A percentile compares a stretch with the other conserved stretches of the same genome.
Evolutionary conservation across 2,113 vertebrate genomes (phyloP).

Genomic region (Desmodus rotundus): DNA sequence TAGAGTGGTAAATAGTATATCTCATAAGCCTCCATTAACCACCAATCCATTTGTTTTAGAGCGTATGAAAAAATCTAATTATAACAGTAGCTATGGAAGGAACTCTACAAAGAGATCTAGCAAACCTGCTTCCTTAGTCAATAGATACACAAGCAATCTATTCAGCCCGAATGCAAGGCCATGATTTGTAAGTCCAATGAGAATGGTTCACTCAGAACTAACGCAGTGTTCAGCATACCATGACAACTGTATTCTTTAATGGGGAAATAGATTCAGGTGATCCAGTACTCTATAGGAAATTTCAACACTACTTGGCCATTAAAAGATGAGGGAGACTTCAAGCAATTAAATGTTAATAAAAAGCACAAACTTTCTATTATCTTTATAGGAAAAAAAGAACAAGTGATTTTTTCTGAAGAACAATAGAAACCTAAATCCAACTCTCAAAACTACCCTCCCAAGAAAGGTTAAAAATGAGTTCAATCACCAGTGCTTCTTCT

Average conservation of each 20-base stretch:
- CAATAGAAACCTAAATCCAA: background rate
- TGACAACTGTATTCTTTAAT: background rate
- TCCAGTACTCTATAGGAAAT: background rate
- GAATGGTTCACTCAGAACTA: background rate
- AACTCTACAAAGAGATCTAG: constrained; percentile 11
- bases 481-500: background rate
- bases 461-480: background rate
- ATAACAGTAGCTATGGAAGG: background rate
- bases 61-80: background rate
- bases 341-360: background rate
- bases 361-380: background rate
- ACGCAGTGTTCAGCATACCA: background rate
- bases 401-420: background rate
- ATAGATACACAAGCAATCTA: background rate
- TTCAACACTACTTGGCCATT: background rate
- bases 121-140: background rate
- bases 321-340: background rate
- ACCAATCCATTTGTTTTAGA: background rate
- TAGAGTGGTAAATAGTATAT: background rate
- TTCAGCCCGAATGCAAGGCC: background rate
- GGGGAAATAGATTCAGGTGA: background rate
- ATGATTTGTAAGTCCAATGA: background rate
- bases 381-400: background rate
- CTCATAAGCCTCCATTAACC: background rate
- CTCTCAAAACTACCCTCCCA: background rate